Evolutionary conservation across 1,140 invertebrate species (phyloP).

Genomic region (Drosophila takahashii): DNA sequence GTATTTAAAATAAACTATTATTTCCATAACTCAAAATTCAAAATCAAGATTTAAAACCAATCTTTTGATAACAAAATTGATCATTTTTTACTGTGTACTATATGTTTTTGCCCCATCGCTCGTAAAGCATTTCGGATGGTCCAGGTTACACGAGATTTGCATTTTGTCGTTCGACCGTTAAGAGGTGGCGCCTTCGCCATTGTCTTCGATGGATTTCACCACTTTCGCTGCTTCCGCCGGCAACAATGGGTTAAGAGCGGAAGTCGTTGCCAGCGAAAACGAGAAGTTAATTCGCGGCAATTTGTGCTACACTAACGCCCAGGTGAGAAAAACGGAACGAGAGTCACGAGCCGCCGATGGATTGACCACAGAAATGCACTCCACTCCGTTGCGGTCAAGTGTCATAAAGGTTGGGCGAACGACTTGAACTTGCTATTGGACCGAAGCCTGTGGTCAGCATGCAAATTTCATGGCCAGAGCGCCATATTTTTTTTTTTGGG

Average conservation of each 20-base stretch:
- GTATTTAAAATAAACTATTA: not conserved
- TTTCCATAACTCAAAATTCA: no score
- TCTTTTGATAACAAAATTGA: not conserved
- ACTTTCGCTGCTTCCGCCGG: conserved; percentile 77
- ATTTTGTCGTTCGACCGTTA: conserved; percentile 53
- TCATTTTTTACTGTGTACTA: not conserved
- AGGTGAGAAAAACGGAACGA: conserved; percentile 42
- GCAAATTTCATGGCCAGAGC: conserved; percentile 58
- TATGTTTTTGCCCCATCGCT: conserved; percentile 21
- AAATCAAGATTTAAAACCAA: no score
- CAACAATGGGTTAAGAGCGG: conserved; percentile 73
- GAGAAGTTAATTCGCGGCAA: conserved; percentile 76
- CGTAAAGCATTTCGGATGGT: conserved; percentile 45
- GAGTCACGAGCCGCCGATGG: not conserved
- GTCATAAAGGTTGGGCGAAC: conserved; percentile 60
- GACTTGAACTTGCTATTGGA: conserved; percentile 43
- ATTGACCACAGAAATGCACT: conserved; percentile 58
- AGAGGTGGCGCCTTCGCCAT: conserved; percentile 21
- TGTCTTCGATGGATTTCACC: conserved; percentile 70
- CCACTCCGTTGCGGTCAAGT: conserved; percentile 69
- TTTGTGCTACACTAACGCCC: conserved; percentile 54
- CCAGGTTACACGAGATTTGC: conserved; percentile 61
- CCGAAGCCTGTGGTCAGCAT: conserved; percentile 35
- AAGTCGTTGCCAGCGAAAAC: conserved; percentile 69
- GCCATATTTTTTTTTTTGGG: conserved; percentile 34